Evolutionary conservation across 2,888 invertebrate genomes (phyloP), one percentile per base, ranked within the genome.

Genomic region (Nomada lathburiana): DNA sequence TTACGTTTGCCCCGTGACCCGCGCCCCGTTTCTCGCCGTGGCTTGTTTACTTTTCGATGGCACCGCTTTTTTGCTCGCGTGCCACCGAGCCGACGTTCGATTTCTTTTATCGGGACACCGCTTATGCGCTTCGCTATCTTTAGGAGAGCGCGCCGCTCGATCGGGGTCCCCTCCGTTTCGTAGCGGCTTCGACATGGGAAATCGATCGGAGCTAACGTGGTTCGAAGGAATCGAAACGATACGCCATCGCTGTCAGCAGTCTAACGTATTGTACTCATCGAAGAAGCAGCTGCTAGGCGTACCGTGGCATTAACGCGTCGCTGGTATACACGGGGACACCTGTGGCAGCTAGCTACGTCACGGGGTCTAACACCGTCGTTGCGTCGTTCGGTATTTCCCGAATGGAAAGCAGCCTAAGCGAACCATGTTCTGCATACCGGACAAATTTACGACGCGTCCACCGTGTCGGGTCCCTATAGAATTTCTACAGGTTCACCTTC

Each of bases 321-420:
- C 65, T 81, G 64, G 47, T 60, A 60, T 36, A 71, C 70, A 64
- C 69, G 81, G 73, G 73, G 81, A 80, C 80, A 80, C 80, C 80
- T 80, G 80, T 80, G 80, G 80, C 80, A 68, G 60, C 52, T 52
- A 59, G 47, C 80, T 80, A 80, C 80, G 81, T 73, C 80, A 80
- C 81, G 52, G 73, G 44, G 57, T 64, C 60, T 68, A 73, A 63
- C 44, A 76, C 59, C 59, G 69, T 68, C 65, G 23, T 52, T 23
- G 47, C 70, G 36, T 67, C 55, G 72, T 80, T 73, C 57, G 73
- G 57, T 68, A 80, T 64, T 80, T 68, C 73, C 57, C 73, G 57
- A 80, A 72, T 55, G 81, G 62, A 64, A 62, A 72, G 72, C 81
- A 72, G 47, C 50, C 42, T 23, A 20, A 23, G 16, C 60, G 53